Conservation (phyloP, 2,888 invertebrate genomes). For the Allygus modestus region DNA sequence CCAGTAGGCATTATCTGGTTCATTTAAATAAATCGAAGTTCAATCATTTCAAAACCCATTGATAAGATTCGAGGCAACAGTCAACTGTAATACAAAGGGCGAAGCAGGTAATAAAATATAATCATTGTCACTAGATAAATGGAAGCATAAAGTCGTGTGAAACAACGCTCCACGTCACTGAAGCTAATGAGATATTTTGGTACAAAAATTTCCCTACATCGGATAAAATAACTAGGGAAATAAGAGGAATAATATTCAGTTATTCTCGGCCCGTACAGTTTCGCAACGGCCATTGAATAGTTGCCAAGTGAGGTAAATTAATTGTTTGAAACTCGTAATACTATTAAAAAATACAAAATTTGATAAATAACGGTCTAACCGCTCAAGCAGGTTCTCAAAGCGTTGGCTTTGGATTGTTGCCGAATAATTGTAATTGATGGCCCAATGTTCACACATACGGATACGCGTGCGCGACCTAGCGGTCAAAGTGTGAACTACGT, state of each 20-base stretch:
- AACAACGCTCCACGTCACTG: too few species aligned
- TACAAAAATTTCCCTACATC: too few species aligned
- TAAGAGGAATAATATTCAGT: neutral
- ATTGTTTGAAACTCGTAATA: neutral
- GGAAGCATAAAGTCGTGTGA: too few species aligned
- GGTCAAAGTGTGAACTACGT: neutral
- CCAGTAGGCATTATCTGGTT: too few species aligned
- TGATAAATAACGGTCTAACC: neutral
- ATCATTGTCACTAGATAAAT: too few species aligned
- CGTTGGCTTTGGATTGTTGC: slow-evolving; percentile 1
- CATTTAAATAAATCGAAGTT: too few species aligned
- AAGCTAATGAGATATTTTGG: too few species aligned
- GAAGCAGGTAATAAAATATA: too few species aligned
- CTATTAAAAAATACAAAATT: neutral
- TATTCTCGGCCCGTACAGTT: neutral
- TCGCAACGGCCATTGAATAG: neutral
- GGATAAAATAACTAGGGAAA: too few species aligned
- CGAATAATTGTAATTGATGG: slow-evolving; percentile 19
- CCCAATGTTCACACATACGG: neutral
- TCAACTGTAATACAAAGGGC: too few species aligned
- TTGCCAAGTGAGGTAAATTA: neutral
- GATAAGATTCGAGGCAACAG: too few species aligned
- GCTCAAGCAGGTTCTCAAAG: neutral
- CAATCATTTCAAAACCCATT: too few species aligned
- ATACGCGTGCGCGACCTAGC: neutral